Base-by-base conservation (phyloP, 1,140 invertebrate species). In the Lucilia cuprina region DNA sequence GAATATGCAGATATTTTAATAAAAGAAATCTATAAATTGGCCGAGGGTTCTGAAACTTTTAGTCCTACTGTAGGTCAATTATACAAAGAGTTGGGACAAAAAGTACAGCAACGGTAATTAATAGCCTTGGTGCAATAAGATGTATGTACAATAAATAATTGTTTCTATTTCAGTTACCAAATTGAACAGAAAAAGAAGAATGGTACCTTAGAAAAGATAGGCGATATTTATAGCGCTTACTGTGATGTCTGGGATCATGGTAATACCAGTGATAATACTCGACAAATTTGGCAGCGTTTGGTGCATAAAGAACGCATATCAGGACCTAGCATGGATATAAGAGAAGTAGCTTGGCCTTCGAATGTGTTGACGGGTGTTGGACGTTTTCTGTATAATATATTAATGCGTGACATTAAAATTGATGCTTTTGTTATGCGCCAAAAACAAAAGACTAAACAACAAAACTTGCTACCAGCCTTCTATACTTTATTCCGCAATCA, bases 361-460 rank as follows among this genome's bases (percentile, higher is more conserved):
- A 91, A 92, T 85, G 92, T 95, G 12, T 88, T 94, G 7, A 88
- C 91, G 17, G 93, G 92, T 70, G 92, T 96, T 49, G 97, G 97
- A 21, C 95, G 95, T 87, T 97, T 98, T 89, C 92, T 98, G 0
- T 98, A 97, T 88, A 95, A 96, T 82, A 96, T 98, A 47, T 95
- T 98, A 12, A 93, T 98, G 84, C 94, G 95, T 78, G 96, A 98
- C 90, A 92, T 98, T 13, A 97, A 97, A 92, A 93, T 98, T 84
- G 94, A 97, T 91, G 92, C 94, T 8, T 95, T 95, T 87, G 91
- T 94, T 82, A 92, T 95, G 89, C 93, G 94, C 83, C 86, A 87
- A 8, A 93, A 94, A 86, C 88, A 70, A 60, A 90, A 87, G 83
- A 47, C 83, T 2, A 89, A 89, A 84, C 65, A 86, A 17, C 85